A percentile compares a stretch with the other conserved stretches of the same genome.
phyloP scores from a whole-genome alignment of 2,888 invertebrate genomes.

The Allophyes oxyacanthae region DNA sequence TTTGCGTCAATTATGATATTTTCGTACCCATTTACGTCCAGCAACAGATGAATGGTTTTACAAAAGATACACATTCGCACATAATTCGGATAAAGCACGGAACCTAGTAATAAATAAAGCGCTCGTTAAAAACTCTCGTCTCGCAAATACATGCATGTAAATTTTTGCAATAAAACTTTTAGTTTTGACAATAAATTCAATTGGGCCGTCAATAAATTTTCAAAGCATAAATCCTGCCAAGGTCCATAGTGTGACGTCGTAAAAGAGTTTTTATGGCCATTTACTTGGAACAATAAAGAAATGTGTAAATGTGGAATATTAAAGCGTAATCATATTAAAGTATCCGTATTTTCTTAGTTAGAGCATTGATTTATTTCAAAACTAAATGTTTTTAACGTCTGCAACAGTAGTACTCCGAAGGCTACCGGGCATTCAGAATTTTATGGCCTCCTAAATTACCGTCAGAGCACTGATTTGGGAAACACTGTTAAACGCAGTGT shows the following conservation, averaged over 20 bases:
- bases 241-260: conserved; percentile 72
- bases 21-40: no score
- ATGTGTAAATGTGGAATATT: conserved; percentile 59
- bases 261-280: conserved; percentile 71
- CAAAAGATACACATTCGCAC: conserved; percentile 15
- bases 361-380: conserved; percentile 18
- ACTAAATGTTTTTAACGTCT: conserved; percentile 11
- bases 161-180: conserved; percentile 74
- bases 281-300: conserved; percentile 66
- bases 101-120: conserved; percentile 44
- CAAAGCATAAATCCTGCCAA: conserved; percentile 75
- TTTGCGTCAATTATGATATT: not conserved
- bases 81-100: conserved; percentile 17
- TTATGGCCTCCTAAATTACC: conserved; percentile 38
- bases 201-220: conserved; percentile 79
- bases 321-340: conserved; percentile 51
- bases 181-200: conserved; percentile 82
- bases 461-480: conserved; percentile 27
- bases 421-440: conserved; percentile 18
- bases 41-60: conserved; percentile 12
- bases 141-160: conserved; percentile 61
- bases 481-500: conserved; percentile 11
- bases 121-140: conserved; percentile 51
- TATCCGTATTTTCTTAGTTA: conserved; percentile 26
- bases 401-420: conserved; percentile 8